These are phyloP conservation scores for Saccostrea cuccullata DNA, from an alignment of 1,140 invertebrate genomes.

Conservation along the genomic window DNA sequence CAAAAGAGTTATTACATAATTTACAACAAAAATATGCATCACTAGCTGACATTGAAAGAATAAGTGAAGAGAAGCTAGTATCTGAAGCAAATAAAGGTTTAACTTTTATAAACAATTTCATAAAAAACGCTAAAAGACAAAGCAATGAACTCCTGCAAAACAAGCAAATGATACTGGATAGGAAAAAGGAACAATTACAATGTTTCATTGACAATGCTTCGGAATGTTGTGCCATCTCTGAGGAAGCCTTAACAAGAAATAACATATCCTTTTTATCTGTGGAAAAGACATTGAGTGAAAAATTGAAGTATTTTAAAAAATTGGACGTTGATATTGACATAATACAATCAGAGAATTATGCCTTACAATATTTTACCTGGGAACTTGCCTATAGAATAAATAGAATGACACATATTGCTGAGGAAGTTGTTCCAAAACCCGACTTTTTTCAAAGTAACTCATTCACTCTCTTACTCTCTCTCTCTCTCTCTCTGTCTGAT, in stretches of 20 bases:
- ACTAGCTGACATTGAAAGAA: background rate
- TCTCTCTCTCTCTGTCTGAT: too few relatives aligned
- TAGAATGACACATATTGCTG: too few relatives aligned
- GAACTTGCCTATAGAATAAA: too few relatives aligned
- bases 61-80: background rate
- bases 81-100: background rate
- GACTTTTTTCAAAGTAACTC: too few relatives aligned
- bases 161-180: background rate
- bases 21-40: background rate
- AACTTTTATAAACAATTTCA: background rate
- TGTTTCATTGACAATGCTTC: background rate
- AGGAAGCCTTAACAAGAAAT: background rate
- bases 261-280: background rate
- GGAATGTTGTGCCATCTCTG: constrained; percentile 1
- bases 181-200: background rate
- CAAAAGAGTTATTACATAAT: background rate
- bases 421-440: too few relatives aligned
- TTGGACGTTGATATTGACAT: background rate
- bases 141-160: background rate
- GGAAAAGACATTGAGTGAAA: too few relatives aligned
- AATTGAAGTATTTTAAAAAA: background rate
- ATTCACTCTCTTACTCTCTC: too few relatives aligned
- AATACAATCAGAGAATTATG: background rate
- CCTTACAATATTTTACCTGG: too few relatives aligned
- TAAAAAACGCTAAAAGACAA: too few relatives aligned